Percentiles rank a stretch among this genome's conserved stretches.
Conservation (phyloP, 2,797 vertebrate species). For the Gephyroberyx darwinii region DNA sequence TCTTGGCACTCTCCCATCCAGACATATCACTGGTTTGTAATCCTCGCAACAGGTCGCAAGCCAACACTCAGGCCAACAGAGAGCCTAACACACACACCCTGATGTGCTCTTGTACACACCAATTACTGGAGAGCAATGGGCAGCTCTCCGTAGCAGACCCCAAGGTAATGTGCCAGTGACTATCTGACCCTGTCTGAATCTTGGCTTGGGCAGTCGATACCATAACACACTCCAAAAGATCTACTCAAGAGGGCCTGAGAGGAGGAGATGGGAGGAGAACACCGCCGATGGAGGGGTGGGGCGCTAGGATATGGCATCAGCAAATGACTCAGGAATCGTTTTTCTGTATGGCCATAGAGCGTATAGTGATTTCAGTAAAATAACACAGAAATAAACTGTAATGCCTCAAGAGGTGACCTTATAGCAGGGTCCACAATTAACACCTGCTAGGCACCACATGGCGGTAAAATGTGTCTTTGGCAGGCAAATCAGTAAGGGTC, state of each 20-base stretch:
- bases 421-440: no score
- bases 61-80: slow-evolving; percentile 55
- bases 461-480: no score
- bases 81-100: slow-evolving; percentile 38
- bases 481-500: no score
- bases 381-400: no score
- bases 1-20: slow-evolving; percentile 51
- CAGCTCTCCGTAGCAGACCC: slow-evolving; percentile 13
- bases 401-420: no score
- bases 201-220: neutral
- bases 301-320: neutral
- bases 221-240: slow-evolving; percentile 4
- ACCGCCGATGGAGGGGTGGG: neutral
- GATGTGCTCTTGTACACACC: slow-evolving; percentile 31
- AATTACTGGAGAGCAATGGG: slow-evolving; percentile 44
- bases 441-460: no score
- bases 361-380: no score
- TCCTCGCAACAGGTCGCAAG: slow-evolving; percentile 72
- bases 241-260: neutral
- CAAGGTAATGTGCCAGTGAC: neutral
- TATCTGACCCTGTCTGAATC: neutral
- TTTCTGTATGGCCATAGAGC: no score
- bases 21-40: slow-evolving; percentile 65
- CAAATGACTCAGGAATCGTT: no score
- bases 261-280: no score